Evolutionary conservation across 2,113 vertebrate species (phyloP).

Genomic region (Scatophagus argus): DNA sequence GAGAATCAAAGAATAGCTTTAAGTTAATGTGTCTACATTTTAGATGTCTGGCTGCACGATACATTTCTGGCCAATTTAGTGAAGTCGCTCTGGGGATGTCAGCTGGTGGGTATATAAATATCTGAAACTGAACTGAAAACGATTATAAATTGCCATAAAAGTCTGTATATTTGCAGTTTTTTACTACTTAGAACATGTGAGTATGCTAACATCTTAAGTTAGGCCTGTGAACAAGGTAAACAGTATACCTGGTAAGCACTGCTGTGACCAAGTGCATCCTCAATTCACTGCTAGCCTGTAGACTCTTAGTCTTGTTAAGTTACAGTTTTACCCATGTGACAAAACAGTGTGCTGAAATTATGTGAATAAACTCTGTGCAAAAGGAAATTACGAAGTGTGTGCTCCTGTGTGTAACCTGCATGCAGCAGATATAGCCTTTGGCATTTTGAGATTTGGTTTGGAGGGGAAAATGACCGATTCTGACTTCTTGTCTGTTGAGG

Average conservation of each 20-base stretch:
- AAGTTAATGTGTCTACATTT: not conserved
- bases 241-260: not conserved
- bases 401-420: not conserved
- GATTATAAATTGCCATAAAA: not conserved
- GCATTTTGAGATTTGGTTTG: not conserved
- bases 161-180: not conserved
- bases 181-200: not conserved
- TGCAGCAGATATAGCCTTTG: not conserved
- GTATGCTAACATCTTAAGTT: not conserved
- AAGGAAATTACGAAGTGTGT: not conserved
- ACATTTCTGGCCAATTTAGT: not conserved
- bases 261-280: not conserved
- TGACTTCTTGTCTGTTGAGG: conserved; percentile 10
- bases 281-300: not conserved
- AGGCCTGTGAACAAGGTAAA: not conserved
- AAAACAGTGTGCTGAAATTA: too few relatives aligned
- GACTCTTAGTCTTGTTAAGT: not conserved
- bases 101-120: not conserved
- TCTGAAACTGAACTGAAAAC: not conserved
- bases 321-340: not conserved
- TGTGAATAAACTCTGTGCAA: not conserved
- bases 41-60: not conserved
- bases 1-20: not conserved
- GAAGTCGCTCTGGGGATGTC: not conserved
- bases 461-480: not conserved